Evolutionary conservation across 2,888 invertebrate genomes (phyloP), one percentile per base, ranked within the genome.

Genomic region (Crematogaster levior): DNA sequence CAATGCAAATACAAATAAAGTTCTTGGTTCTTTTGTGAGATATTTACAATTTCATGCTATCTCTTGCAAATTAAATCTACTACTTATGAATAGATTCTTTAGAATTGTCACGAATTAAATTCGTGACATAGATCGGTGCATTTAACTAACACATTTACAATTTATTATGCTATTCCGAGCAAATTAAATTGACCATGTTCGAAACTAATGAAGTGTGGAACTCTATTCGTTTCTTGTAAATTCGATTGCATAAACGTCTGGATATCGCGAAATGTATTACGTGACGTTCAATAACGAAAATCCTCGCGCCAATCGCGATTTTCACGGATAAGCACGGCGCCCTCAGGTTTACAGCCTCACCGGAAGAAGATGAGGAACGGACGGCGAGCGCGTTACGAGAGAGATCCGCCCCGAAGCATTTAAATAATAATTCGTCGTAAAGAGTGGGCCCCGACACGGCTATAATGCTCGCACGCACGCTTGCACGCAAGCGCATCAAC

Each of bases 341-440:
- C 43, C 63, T 60, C 60, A 77, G 72, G 48, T 85, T 85, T 84
- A 74, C 85, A 82, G 79, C 81, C 84, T 81, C 65, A 51, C 82
- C 83, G 86, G 81, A 83, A 82, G 86, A 80, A 83, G 77, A 86
- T 80, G 84, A 83, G 83, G 73, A 75, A 70, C 60, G 63, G 24
- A 61, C 56, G 65, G n/a, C 70, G 56, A 48, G 81, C 68, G 70
- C 72, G 66, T 77, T 68, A 70, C 46, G 72, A 60, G 79, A 77
- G 72, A 60, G 79, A 77, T 53, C 43, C 81, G 85, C 85, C 85
- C 74, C 84, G 83, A 84, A 87, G 89, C 90, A 90, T 92, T 92
- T 91, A 90, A 92, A 92, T 92, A 92, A 92, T 92, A 92, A 92
- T 92, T 86, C 89, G 88, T 86, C 87, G 90, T 91, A 91, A 92